Percentiles rank a stretch among this genome's conserved stretches.
phyloP scores from a whole-genome alignment of 2,888 invertebrate genomes.

The Clusia tigrina region DNA sequence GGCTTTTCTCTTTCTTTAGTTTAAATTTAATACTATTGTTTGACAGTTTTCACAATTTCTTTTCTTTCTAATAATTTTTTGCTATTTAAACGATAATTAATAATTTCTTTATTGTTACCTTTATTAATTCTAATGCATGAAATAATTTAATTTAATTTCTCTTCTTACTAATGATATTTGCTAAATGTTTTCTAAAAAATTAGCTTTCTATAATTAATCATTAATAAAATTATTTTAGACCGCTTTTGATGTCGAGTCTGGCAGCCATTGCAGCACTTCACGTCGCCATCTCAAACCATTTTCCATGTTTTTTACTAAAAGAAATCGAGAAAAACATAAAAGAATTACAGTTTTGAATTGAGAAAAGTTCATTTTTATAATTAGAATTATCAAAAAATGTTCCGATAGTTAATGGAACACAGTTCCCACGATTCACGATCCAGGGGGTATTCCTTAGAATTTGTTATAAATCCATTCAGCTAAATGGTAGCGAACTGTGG shows the following conservation, averaged over 20 bases:
- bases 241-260: slow-evolving; percentile 65
- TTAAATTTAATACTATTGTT: background rate
- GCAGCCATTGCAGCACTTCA: slow-evolving; percentile 65
- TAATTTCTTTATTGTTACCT: slow-evolving; percentile 29
- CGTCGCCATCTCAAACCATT: slow-evolving; percentile 64
- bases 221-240: slow-evolving; percentile 59
- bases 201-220: slow-evolving; percentile 8
- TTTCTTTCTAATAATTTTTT: background rate
- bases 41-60: background rate
- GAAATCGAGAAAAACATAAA: background rate
- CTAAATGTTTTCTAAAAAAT: slow-evolving; percentile 35
- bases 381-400: no score
- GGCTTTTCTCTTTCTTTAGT: no score
- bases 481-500: no score
- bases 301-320: slow-evolving; percentile 62
- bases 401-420: no score
- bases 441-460: no score
- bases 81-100: slow-evolving; percentile 11
- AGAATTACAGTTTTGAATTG: no score
- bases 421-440: no score
- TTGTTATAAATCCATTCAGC: no score
- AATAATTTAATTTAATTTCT: slow-evolving; percentile 30
- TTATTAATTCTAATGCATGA: slow-evolving; percentile 25
- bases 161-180: slow-evolving; percentile 39
- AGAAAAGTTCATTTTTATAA: no score